Evolutionary conservation across 2,888 invertebrate species (phyloP).

Genomic region (Oxycera nigricornis): DNA sequence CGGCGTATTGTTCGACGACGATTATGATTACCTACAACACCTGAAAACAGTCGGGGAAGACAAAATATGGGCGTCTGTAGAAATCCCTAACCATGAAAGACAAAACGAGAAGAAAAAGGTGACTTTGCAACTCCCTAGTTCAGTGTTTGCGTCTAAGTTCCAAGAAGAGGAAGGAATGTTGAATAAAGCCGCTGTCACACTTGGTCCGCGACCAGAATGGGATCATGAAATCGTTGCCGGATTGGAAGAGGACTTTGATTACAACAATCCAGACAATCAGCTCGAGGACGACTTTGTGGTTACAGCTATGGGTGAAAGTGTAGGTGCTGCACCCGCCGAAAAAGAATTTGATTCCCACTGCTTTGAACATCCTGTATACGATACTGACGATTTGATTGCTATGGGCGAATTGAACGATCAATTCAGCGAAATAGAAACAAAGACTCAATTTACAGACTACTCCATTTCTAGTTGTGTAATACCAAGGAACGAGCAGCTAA

Average conservation of each 20-base stretch:
- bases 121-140: constrained; percentile 75
- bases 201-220: constrained; percentile 72
- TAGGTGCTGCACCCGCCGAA: constrained; percentile 46
- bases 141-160: constrained; percentile 85
- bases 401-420: constrained; percentile 57
- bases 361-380: constrained; percentile 49
- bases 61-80: constrained; percentile 61
- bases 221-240: constrained; percentile 94
- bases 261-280: constrained; percentile 79
- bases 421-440: constrained; percentile 75
- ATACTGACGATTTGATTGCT: constrained; percentile 54
- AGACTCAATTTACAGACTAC: constrained; percentile 89
- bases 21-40: constrained; percentile 95
- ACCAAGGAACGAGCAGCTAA: constrained; percentile 80
- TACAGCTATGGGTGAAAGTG: constrained; percentile 65
- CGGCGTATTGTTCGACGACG: constrained; percentile 93
- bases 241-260: constrained; percentile 92
- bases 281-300: constrained; percentile 93
- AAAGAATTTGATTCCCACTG: constrained; percentile 50
- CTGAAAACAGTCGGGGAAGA: constrained; percentile 63
- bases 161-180: constrained; percentile 80
- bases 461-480: constrained; percentile 94
- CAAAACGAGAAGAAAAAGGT: constrained; percentile 50
- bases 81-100: constrained; percentile 58
- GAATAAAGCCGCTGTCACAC: constrained; percentile 59